Percentiles rank a stretch among this genome's conserved stretches.
These are phyloP conservation scores for Drosophila repletoides DNA, from an alignment of 1,140 invertebrate species.

Conservation along the genomic window DNA sequence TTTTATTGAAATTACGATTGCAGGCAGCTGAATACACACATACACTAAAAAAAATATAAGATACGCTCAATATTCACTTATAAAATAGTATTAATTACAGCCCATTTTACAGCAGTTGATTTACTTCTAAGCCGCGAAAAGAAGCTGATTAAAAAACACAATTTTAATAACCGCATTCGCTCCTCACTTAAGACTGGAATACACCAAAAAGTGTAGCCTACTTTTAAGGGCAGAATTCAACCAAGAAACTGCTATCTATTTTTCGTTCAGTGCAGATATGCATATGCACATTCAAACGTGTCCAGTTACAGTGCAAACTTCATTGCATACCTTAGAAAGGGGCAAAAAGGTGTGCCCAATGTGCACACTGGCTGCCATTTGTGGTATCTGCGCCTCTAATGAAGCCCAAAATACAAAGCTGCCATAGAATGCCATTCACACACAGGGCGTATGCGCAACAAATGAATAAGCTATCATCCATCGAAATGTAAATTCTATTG, in stretches of 20 bases:
- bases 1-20: conserved; percentile 80
- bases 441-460: conserved; percentile 35
- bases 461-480: conserved; percentile 21
- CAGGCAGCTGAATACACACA: conserved; percentile 54
- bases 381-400: conserved; percentile 54
- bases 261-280: too few relatives aligned
- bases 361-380: conserved; percentile 36
- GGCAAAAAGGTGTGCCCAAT: conserved; percentile 13
- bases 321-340: conserved; percentile 66
- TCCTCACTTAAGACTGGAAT: too few relatives aligned
- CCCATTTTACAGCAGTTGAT: too few relatives aligned
- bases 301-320: conserved; percentile 58
- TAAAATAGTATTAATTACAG: too few relatives aligned
- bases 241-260: too few relatives aligned
- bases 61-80: too few relatives aligned
- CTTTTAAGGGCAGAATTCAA: too few relatives aligned
- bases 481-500: conserved; percentile 7
- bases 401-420: conserved; percentile 56
- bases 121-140: too few relatives aligned
- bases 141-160: too few relatives aligned
- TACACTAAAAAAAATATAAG: neutral
- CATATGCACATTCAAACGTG: conserved; percentile 26
- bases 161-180: too few relatives aligned
- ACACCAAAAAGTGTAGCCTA: too few relatives aligned
- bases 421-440: neutral